Conservation (phyloP, 2,888 invertebrate genomes). For the Operophtera brumata region DNA sequence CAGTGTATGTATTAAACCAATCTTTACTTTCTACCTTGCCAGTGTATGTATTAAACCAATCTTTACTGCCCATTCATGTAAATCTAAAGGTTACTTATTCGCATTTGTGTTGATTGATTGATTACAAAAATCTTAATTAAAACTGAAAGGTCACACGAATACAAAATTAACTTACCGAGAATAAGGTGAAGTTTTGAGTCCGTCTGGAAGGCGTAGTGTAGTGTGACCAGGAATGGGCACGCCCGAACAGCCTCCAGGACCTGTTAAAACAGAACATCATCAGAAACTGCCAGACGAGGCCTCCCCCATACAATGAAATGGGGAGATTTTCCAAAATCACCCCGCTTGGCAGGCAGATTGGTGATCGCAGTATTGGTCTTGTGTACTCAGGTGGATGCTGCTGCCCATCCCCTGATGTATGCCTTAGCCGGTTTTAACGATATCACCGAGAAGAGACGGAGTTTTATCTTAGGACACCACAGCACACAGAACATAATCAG, state of each 20-base stretch:
- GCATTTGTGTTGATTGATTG: slow-evolving; percentile 4
- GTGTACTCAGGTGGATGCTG: too few species aligned
- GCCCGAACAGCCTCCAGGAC: slow-evolving; percentile 97
- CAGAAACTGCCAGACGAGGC: too few species aligned
- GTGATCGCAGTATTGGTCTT: too few species aligned
- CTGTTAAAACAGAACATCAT: slow-evolving; percentile 49
- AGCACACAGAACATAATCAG: too few species aligned
- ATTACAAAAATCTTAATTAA: slow-evolving; percentile 10
- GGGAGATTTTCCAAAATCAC: too few species aligned
- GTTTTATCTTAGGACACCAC: too few species aligned
- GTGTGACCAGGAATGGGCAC: slow-evolving; percentile 96
- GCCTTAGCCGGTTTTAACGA: too few species aligned
- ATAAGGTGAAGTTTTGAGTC: slow-evolving; percentile 98
- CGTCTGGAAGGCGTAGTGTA: slow-evolving; percentile 99
- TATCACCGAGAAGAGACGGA: too few species aligned
- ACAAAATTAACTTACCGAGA: slow-evolving; percentile 86
- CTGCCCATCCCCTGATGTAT: too few species aligned
- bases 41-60: neutral
- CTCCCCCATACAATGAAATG: too few species aligned
- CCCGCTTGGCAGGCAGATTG: too few species aligned
- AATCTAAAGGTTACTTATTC: neutral
- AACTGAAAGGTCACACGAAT: slow-evolving; percentile 14
- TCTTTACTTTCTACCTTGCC: neutral
- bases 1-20: neutral
- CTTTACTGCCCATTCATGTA: neutral